Percentiles rank a stretch among this genome's conserved stretches.
Evolutionary conservation across 2,797 vertebrate genomes (phyloP).

Genomic region (Lagocephalus sceleratus): DNA sequence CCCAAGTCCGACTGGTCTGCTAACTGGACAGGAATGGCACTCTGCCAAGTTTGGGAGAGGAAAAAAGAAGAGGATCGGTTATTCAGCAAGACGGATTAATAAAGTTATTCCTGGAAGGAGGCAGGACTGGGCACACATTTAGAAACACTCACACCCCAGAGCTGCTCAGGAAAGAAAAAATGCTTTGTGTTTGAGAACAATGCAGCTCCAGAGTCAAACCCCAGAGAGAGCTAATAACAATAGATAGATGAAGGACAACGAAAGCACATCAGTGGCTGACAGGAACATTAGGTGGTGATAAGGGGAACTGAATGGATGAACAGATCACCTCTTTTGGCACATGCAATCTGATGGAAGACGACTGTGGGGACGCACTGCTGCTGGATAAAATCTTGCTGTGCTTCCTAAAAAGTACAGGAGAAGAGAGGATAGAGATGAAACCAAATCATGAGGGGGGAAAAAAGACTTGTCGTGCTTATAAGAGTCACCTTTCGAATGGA

Average conservation of each 20-base stretch:
- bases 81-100: slow-evolving; percentile 5
- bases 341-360: slow-evolving; percentile 81
- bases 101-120: background rate
- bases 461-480: background rate
- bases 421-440: slow-evolving; percentile 13
- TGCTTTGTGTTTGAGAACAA: background rate
- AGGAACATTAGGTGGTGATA: too few species aligned
- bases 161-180: background rate
- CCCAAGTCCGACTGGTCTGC: slow-evolving; percentile 69
- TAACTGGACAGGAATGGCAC: slow-evolving; percentile 34
- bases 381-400: slow-evolving; percentile 93
- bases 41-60: slow-evolving; percentile 24
- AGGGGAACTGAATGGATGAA: background rate
- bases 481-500: slow-evolving; percentile 92
- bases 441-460: background rate
- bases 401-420: slow-evolving; percentile 77
- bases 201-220: too few species aligned
- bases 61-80: background rate
- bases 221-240: background rate
- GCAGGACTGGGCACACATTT: too few species aligned
- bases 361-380: slow-evolving; percentile 77
- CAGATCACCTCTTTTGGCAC: slow-evolving; percentile 90
- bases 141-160: background rate
- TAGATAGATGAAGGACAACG: too few species aligned
- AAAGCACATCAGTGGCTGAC: too few species aligned